Evolutionary conservation across 2,797 vertebrate species (phyloP).

Genomic region (Amblyraja radiata): DNA sequence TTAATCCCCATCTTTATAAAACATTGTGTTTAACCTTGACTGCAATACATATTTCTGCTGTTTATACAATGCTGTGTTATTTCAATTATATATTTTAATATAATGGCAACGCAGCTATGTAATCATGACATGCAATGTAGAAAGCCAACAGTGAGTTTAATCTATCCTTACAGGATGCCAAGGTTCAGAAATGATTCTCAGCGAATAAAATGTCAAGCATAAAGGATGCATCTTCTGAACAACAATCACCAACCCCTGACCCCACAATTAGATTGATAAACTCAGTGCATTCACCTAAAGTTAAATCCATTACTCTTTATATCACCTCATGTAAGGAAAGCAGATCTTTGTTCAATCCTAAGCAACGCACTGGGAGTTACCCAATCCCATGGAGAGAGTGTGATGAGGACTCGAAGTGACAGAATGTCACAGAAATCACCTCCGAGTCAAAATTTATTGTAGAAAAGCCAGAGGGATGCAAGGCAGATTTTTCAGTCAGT

Average conservation of each 20-base stretch:
- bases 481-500: neutral
- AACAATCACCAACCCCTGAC: neutral
- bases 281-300: neutral
- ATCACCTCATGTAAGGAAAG: neutral
- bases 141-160: neutral
- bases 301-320: neutral
- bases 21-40: constrained; percentile 37
- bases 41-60: constrained; percentile 10
- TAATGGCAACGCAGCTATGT: neutral
- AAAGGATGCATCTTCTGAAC: constrained; percentile 26
- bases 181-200: neutral
- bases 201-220: constrained; percentile 14
- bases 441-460: neutral
- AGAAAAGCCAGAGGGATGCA: neutral
- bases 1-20: constrained; percentile 34
- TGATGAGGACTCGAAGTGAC: constrained; percentile 16
- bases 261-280: neutral
- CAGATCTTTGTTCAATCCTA: constrained; percentile 6
- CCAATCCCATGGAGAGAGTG: neutral
- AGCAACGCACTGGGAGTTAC: neutral
- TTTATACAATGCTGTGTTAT: neutral
- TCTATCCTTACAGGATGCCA: neutral
- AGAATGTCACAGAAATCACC: constrained; percentile 7
- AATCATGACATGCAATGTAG: neutral
- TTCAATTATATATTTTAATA: constrained; percentile 6